Evolutionary conservation across 1,140 invertebrate genomes (phyloP).

Genomic region (Drosophila arizonae): DNA sequence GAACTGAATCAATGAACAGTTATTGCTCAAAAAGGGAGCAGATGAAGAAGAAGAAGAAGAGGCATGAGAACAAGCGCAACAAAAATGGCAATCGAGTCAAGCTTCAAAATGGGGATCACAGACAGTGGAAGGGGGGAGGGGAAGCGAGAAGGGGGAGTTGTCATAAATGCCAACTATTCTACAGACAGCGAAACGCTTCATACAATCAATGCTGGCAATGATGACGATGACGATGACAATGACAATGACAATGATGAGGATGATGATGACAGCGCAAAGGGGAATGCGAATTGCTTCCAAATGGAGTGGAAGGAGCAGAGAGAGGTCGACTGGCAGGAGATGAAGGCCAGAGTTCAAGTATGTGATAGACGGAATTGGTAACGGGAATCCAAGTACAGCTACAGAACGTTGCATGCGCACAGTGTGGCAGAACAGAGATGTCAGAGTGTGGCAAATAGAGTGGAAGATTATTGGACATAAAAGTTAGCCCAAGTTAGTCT

Average conservation of each 20-base stretch:
- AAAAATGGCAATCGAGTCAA: not conserved
- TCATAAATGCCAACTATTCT: constrained; percentile 57
- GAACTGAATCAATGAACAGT: constrained; percentile 1
- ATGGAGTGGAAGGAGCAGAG: constrained; percentile 11
- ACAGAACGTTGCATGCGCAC: constrained; percentile 12
- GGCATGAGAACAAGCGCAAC: not conserved
- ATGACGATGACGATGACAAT: constrained; percentile 44
- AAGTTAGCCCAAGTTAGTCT: too few species aligned
- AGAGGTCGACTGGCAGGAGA: not conserved
- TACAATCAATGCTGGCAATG: constrained; percentile 51
- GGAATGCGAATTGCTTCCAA: constrained; percentile 18
- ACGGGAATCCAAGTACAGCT: constrained; percentile 10
- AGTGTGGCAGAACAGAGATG: constrained; percentile 15
- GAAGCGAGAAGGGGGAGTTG: not conserved
- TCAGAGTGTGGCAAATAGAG: not conserved
- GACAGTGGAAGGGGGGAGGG: too few species aligned
- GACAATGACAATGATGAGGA: constrained; percentile 34
- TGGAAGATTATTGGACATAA: not conserved
- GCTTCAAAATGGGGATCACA: not conserved
- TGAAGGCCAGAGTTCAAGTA: not conserved
- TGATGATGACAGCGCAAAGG: constrained; percentile 42
- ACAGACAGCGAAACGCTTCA: constrained; percentile 33
- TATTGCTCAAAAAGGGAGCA: not conserved
- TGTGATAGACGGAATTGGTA: constrained; percentile 9
- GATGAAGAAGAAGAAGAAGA: not conserved